Conservation (phyloP, 2,797 vertebrate genomes). For the Leucoraja ocellata region DNA sequence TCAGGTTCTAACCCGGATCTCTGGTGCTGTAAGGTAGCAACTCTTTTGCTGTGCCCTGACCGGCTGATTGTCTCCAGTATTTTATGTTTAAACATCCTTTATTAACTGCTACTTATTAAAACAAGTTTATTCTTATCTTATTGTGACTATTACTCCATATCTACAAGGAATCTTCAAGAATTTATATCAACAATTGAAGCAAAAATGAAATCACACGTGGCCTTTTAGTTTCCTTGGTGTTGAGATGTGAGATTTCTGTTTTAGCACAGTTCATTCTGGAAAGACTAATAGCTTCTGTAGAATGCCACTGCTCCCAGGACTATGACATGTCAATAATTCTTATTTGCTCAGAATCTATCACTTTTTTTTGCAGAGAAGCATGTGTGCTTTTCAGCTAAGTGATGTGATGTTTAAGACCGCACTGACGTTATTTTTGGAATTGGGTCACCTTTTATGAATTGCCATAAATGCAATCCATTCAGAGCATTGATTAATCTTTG, state of each 20-base stretch:
- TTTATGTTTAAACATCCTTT: neutral
- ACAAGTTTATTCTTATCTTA: neutral
- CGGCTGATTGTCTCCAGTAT: too few relatives aligned
- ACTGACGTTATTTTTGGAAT: slow-evolving; percentile 22
- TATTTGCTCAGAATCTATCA: neutral
- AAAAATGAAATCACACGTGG: neutral
- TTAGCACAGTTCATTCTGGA: neutral
- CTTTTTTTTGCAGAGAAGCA: neutral
- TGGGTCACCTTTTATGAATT: neutral
- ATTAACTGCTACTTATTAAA: neutral
- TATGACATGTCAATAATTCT: neutral
- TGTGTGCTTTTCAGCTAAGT: neutral
- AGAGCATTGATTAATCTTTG: neutral
- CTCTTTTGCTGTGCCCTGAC: too few relatives aligned
- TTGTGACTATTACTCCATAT: neutral
- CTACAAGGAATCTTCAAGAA: too few relatives aligned
- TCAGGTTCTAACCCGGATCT: too few relatives aligned
- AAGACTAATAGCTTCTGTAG: neutral
- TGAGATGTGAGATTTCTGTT: neutral
- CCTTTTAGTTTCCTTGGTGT: neutral
- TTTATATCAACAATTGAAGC: neutral
- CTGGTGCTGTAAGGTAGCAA: too few relatives aligned
- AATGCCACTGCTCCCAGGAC: neutral
- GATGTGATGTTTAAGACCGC: neutral
- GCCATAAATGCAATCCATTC: neutral